Conservation (phyloP, 2,113 vertebrate species). For the Python bivittatus region DNA sequence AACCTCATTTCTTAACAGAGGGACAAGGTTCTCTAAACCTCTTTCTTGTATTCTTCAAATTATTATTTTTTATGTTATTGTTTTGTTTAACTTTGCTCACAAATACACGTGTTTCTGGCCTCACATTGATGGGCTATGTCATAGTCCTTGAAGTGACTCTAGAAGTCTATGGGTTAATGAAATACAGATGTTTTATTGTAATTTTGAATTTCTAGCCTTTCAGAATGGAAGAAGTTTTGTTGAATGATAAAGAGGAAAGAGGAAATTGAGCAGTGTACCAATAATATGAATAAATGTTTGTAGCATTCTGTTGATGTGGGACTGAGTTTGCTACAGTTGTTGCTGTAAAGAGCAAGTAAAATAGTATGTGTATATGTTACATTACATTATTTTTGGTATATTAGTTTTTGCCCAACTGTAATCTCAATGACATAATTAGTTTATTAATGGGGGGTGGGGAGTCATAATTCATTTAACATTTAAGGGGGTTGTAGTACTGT, state of each 20-base stretch:
- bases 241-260: neutral
- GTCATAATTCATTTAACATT: too few species aligned
- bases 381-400: too few species aligned
- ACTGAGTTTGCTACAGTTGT: neutral
- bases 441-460: too few species aligned
- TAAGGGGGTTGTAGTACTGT: too few species aligned
- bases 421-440: too few species aligned
- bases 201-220: neutral
- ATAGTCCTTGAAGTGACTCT: neutral
- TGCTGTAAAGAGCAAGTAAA: neutral
- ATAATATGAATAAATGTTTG: neutral
- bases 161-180: neutral
- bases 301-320: too few species aligned
- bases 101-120: neutral
- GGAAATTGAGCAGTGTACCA: neutral
- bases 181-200: neutral
- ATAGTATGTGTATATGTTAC: neutral
- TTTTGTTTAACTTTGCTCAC: neutral
- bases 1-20: neutral
- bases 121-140: neutral
- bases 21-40: neutral
- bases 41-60: neutral
- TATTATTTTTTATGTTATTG: neutral
- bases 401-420: too few species aligned
- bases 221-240: neutral